These are phyloP conservation scores for Cydia splendana DNA, from an alignment of 1,140 invertebrate genomes.

Conservation along the genomic window DNA sequence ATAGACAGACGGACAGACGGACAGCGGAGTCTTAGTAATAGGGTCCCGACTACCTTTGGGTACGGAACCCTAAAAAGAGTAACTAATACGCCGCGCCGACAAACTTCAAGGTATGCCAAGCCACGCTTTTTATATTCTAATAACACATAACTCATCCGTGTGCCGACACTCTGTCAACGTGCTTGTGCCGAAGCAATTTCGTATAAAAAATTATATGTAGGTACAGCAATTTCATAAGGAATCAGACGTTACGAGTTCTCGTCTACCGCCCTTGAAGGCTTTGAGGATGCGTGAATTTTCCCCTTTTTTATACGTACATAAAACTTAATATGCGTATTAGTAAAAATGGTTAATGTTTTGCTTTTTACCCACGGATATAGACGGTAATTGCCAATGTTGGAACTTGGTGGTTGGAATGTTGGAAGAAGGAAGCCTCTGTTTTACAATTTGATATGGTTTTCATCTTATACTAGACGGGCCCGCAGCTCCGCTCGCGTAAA, in stretches of 20 bases:
- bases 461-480: no score
- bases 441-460: no score
- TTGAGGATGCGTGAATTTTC: not conserved
- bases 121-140: not conserved
- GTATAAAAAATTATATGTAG: conserved; percentile 26
- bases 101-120: no score
- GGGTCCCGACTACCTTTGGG: no score
- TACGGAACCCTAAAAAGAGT: no score
- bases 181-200: conserved; percentile 2
- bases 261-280: not conserved
- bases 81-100: no score
- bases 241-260: conserved; percentile 22
- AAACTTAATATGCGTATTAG: conserved; percentile 1
- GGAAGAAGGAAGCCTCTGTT: no score
- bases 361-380: not conserved
- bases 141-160: not conserved
- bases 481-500: no score
- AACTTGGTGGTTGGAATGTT: no score
- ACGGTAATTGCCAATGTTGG: no score
- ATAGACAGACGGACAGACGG: no score
- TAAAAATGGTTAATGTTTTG: not conserved
- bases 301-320: not conserved
- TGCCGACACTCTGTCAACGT: not conserved
- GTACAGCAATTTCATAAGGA: conserved; percentile 25
- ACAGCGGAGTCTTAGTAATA: no score